Base-by-base conservation (phyloP, 2,888 invertebrate genomes). In the Hipparchia sbordonii region DNA sequence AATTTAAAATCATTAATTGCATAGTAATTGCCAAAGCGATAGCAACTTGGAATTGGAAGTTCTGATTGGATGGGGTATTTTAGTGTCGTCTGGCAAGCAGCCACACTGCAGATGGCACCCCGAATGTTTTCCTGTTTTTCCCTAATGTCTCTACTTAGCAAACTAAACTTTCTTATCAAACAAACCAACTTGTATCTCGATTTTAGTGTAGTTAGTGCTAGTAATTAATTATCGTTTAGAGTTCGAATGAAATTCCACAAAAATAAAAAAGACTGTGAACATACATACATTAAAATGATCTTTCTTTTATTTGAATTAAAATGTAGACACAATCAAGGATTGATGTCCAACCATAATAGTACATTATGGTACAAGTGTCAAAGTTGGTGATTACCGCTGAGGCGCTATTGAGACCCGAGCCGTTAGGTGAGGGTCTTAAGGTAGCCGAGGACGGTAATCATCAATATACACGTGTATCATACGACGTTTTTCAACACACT, bases 141-240 rank as follows among this genome's bases (percentile, higher is more conserved):
- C 88, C 86, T 91, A 92, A 92, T 91, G 92, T 91, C 87, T 87
- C 91, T 90, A 91, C 90, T 91, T 91, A 92, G 90, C 88, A 85
- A 91, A 91, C 89, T 89, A 87, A 91, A 92, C 88, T 91, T 91
- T 92, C 90, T 91, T 92, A 92, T 92, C 91, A 84, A 85, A 86
- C 87, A 85, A 86, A 89, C 89, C 87, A 84, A 87, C 87, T 87
- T 81, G 79, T 84, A 80, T 82, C 79, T 73, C 80, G 87, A 84
- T 85, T 87, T 81, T 82, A 80, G 86, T 87, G 84, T 87, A 85
- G 86, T 78, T 79, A 79, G 78, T 78, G 81, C 85, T 57, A 7
- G 54, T 60, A 62, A 23, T 63, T 57, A 39, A 8, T 8, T 1
- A 61, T 48, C 5, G 23, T 59, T 59, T 23, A 60, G 10, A 5